Evolutionary conservation across 1,140 invertebrate genomes (phyloP).

Genomic region (Drosophila cardini): DNA sequence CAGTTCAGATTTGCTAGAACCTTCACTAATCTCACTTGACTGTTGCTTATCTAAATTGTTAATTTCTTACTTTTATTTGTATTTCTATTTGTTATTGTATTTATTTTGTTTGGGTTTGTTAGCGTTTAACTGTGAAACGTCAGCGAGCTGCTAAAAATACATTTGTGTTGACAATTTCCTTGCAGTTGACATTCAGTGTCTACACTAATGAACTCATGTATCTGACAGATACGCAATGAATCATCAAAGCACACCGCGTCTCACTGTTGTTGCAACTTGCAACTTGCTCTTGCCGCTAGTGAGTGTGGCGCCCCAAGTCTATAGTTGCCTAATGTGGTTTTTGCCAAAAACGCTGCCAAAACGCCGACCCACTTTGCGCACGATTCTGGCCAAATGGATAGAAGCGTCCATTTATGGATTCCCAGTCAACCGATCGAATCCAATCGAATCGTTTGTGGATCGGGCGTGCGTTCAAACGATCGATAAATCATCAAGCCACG

Average conservation of each 20-base stretch:
- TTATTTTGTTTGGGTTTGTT: conserved; percentile 19
- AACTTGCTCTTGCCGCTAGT: background rate
- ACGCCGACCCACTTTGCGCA: conserved; percentile 75
- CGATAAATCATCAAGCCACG: conserved; percentile 68
- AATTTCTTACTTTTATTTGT: conserved; percentile 24
- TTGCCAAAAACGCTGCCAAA: conserved; percentile 35
- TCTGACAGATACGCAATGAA: conserved; percentile 75
- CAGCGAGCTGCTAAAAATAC: conserved; percentile 65
- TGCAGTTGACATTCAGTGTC: conserved; percentile 82
- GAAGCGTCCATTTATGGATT: conserved; percentile 40
- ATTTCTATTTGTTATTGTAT: background rate
- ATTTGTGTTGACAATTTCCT: conserved; percentile 69
- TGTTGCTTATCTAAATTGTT: conserved; percentile 34
- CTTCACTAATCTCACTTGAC: conserved; percentile 34
- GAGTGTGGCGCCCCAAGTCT: conserved; percentile 71
- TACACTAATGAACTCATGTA: conserved; percentile 82
- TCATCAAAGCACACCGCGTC: conserved; percentile 68
- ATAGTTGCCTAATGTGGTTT: conserved; percentile 39
- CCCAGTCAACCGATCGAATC: conserved; percentile 6
- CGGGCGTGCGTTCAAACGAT: conserved; percentile 49
- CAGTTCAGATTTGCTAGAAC: conserved; percentile 38
- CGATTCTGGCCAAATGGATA: conserved; percentile 69
- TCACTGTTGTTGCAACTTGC: conserved; percentile 2
- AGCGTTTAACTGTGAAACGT: conserved; percentile 73
- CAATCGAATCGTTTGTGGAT: conserved; percentile 22